Evolutionary conservation across 2,888 invertebrate genomes (phyloP), one percentile per base, ranked within the genome.

Genomic region (Lissonota sp.): DNA sequence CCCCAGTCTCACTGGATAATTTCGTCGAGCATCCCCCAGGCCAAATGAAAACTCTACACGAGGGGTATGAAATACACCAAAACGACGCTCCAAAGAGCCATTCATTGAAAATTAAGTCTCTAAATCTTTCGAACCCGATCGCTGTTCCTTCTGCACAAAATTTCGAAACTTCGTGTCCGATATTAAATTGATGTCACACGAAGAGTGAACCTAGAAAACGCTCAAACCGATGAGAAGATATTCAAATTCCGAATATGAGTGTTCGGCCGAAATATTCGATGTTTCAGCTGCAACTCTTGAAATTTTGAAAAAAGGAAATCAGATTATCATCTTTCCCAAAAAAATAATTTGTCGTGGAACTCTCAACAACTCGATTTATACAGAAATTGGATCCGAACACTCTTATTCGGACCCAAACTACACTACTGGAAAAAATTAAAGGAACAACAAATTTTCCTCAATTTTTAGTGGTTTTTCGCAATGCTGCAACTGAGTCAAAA

Each of bases 51-150:
- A 26, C 26, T 26, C 60, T 58, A 44, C 49, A n/a, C 46, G 46
- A 63, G 26, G 26, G 26, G 26, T 2, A 26, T 1, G 1, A 3
- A 26, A 26, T 26, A 51, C 57, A 37, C 49, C 55, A 49, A 71
- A 71, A 69, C 58, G 73, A 51, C 74, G 60, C 40, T 79, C 57
- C 55, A 85, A 26, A 80, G 80, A 82, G 62, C 82, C 81, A 88
- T 88, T 89, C 88, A 88, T 88, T 84, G 75, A 67, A 86, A 87
- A 87, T 89, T 89, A 86, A 86, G 83, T 71, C 83, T 67, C 77
- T 75, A 78, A 88, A 84, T 87, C 83, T 82, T 71, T 69, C 64
- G 71, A 51, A 62, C 66, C 60, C 70, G 40, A 51, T 39, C 62
- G 49, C 46, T 51, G 53, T 55, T 39, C 37, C 10, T 37, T 58